Base-by-base conservation (phyloP, 2,113 vertebrate genomes). In the Panthera leo region DNA sequence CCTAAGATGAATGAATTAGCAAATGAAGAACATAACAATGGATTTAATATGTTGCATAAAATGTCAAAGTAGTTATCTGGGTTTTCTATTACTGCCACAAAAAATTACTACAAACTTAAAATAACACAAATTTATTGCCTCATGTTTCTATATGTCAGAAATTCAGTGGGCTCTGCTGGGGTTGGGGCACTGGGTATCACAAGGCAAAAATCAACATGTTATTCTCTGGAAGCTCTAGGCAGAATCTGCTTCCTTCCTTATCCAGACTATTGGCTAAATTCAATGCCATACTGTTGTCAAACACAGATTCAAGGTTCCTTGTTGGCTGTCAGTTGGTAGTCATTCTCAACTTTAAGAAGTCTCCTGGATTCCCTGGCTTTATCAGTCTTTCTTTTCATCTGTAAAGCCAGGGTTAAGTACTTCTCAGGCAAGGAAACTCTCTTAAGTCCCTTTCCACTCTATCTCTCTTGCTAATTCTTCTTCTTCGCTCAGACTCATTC, bases 271-370 rank as follows among this genome's bases (percentile, higher is more conserved):
- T 15, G 42, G 27, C 58, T 70, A 53, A 85, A 48, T 29, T 8
- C 55, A 36, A 1, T 7, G 65, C 2, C 1, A 86, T 51, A 42
- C 0, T 31, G 21, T 45, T 7, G 12, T 11, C 70, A 39, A 11
- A 48, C 3, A 31, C 12, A 31, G 5, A 0, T 39, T 15, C 16
- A 6, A 23, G 3, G 16, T 61, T 71, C 5, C 16, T 85, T 79
- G 16, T 36, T 34, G 7, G 53, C 31, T 19, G 0, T 42, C 45
- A 2, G 6, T 31, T 55, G n/a, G 12, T 58, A 31, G 25, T 18
- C 53, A 19, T 23, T 87, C 13, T 83, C 12, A 87, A 10, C 5
- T 39, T 63, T 23, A 16, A 31, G 10, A 45, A 5, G 15, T 14
- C 8, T 53, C 19, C 18, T 85, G n/a, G 3, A 10, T 51, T 76